phyloP scores from a whole-genome alignment of 2,113 vertebrate genomes.

The Sphaerodactylus townsendi region DNA sequence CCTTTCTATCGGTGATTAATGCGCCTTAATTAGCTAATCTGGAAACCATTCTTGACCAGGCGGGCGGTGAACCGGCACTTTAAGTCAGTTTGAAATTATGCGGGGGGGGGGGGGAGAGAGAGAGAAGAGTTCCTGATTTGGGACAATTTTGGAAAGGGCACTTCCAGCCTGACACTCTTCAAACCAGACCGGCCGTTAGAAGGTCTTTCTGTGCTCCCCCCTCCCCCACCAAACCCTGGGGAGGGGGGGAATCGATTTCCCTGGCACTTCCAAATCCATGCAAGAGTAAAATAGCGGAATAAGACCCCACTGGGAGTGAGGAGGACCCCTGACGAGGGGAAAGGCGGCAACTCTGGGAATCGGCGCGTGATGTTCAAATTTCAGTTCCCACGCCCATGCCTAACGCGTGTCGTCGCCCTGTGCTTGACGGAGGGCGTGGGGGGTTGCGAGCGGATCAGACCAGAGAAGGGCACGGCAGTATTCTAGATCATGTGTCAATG shows the following conservation, averaged over 20 bases:
- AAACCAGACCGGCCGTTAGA: neutral
- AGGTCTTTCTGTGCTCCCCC: neutral
- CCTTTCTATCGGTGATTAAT: conserved; percentile 83
- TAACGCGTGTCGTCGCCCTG: too few relatives aligned
- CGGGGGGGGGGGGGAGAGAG: neutral
- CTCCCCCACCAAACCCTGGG: too few relatives aligned
- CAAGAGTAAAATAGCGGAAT: too few relatives aligned
- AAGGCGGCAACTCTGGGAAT: too few relatives aligned
- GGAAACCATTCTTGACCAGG: conserved; percentile 80
- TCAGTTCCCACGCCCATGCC: neutral
- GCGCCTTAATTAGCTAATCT: conserved; percentile 84
- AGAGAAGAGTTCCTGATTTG: neutral
- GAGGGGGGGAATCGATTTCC: neutral
- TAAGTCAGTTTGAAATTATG: conserved; percentile 69
- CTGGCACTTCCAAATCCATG: neutral
- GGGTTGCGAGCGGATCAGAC: neutral
- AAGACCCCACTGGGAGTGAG: neutral
- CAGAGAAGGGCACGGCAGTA: neutral
- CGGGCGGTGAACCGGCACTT: conserved; percentile 71
- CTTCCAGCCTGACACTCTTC: neutral
- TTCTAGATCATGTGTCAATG: neutral
- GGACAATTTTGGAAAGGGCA: neutral
- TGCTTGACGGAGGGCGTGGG: too few relatives aligned
- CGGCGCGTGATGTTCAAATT: too few relatives aligned
- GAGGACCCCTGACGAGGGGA: neutral